Percentiles rank a stretch among this genome's conserved stretches.
Evolutionary conservation across 2,888 invertebrate species (phyloP).

Genomic region (Gymnocheta viridis): DNA sequence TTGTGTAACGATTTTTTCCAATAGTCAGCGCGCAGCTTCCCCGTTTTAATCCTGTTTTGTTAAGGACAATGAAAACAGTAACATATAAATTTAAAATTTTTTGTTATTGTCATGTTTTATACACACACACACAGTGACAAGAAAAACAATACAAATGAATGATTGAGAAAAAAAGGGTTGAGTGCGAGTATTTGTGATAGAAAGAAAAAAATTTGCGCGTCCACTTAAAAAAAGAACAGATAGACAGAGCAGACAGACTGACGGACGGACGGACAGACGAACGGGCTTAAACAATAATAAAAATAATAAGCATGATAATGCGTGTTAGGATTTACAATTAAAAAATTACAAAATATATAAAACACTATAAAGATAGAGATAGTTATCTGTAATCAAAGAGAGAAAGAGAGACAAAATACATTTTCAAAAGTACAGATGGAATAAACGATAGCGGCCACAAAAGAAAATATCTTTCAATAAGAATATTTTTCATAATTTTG

Average conservation of each 20-base stretch:
- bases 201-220: conserved; percentile 54
- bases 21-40: conserved; percentile 51
- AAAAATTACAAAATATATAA: conserved; percentile 50
- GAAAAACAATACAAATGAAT: not conserved
- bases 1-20: conserved; percentile 47
- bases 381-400: not conserved
- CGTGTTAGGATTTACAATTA: conserved; percentile 61
- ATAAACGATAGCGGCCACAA: conserved; percentile 11
- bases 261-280: not conserved
- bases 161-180: conserved; percentile 58
- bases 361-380: not conserved
- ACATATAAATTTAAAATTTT: conserved; percentile 56
- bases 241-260: not conserved
- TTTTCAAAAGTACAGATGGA: conserved; percentile 27
- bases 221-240: conserved; percentile 54
- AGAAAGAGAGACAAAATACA: not conserved
- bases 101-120: conserved; percentile 38
- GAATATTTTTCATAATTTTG: conserved; percentile 19
- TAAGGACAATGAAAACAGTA: conserved; percentile 58
- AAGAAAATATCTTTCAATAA: not conserved
- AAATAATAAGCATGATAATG: conserved; percentile 57
- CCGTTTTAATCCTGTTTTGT: conserved; percentile 46
- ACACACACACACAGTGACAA: conserved; percentile 5
- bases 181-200: conserved; percentile 14
- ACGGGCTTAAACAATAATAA: conserved; percentile 1